Conservation (phyloP, 2,888 invertebrate genomes). For the Cosmia trapezina region DNA sequence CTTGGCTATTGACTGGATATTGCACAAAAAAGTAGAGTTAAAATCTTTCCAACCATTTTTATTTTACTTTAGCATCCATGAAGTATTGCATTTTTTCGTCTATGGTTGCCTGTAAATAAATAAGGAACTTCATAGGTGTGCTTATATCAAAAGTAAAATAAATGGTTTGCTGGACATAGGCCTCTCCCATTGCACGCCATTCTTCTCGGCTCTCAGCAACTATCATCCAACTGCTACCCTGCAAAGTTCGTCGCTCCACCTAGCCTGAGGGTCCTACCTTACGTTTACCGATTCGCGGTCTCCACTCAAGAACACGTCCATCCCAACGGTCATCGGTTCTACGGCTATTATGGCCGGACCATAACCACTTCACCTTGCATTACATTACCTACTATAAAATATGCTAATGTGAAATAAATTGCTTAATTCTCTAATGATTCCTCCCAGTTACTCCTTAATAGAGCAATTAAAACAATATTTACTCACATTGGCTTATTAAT, state of each 20-base stretch:
- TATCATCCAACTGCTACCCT: background rate
- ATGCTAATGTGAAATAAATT: conserved; percentile 16
- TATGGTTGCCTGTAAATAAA: too few relatives aligned
- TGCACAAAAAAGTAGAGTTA: too few relatives aligned
- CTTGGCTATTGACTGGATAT: too few relatives aligned
- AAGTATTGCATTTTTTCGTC: too few relatives aligned
- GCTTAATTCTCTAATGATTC: conserved; percentile 41
- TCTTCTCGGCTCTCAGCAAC: background rate
- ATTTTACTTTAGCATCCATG: too few relatives aligned
- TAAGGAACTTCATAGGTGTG: too few relatives aligned
- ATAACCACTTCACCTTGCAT: background rate
- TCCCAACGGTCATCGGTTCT: background rate
- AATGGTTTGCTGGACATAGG: background rate
- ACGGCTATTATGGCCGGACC: background rate
- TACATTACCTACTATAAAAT: conserved; percentile 4
- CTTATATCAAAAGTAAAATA: too few relatives aligned
- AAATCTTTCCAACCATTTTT: too few relatives aligned
- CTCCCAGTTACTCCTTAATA: conserved; percentile 38
- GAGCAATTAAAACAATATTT: conserved; percentile 54
- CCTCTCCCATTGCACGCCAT: background rate
- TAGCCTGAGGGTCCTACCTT: background rate
- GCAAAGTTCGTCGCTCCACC: background rate
- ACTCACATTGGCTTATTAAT: conserved; percentile 37
- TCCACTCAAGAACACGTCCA: background rate
- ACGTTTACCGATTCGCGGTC: background rate